Evolutionary conservation across 1,140 invertebrate species (phyloP).

Genomic region (Eulimnadia texana): DNA sequence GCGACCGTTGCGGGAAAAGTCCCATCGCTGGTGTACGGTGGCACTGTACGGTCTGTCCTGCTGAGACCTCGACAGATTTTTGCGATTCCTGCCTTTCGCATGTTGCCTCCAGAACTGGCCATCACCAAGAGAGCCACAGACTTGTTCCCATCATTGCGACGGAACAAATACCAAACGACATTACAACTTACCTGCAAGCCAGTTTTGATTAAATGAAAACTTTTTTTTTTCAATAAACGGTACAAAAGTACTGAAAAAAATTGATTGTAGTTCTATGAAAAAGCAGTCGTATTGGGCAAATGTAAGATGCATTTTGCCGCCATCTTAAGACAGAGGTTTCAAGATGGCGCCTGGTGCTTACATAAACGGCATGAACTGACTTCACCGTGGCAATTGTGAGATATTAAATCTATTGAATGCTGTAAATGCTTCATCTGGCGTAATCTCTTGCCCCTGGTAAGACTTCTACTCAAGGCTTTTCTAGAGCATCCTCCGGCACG

Average conservation of each 20-base stretch:
- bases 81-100: conserved; percentile 29
- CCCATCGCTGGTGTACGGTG: conserved; percentile 50
- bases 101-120: not conserved
- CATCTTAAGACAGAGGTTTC: too few species aligned
- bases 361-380: too few species aligned
- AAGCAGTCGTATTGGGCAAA: too few species aligned
- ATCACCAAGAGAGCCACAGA: conserved; percentile 8
- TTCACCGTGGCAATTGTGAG: too few species aligned
- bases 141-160: conserved; percentile 10
- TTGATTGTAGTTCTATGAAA: not conserved
- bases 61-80: conserved; percentile 33
- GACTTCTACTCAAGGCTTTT: too few species aligned
- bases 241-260: not conserved
- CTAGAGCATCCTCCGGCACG: too few species aligned
- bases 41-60: conserved; percentile 46
- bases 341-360: too few species aligned
- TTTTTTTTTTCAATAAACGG: not conserved
- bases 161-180: conserved; percentile 5
- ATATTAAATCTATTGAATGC: too few species aligned
- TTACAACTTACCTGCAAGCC: not conserved
- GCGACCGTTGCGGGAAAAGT: conserved; percentile 45
- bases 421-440: too few species aligned
- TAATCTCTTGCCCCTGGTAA: too few species aligned
- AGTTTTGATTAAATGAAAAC: not conserved
- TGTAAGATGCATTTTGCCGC: too few species aligned